phyloP scores from a whole-genome alignment of 2,888 invertebrate species.

The Minunthozetes semirufus region DNA sequence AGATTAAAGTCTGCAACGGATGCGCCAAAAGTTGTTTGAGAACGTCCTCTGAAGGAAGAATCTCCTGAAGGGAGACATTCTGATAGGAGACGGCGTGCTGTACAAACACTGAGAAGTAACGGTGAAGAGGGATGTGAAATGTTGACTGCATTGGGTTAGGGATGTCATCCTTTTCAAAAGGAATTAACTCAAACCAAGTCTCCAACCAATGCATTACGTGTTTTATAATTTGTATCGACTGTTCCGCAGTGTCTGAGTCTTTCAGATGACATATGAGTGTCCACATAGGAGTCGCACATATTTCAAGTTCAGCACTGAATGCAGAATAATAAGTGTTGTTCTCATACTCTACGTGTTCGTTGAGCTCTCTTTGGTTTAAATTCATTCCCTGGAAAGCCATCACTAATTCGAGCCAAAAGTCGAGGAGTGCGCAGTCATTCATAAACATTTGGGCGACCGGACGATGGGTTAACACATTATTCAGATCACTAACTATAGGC shows the following conservation, averaged over 20 bases:
- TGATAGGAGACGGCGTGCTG: constrained; percentile 74
- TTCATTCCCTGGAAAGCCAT: constrained; percentile 98
- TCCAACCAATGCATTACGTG: constrained; percentile 58
- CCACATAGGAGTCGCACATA: constrained; percentile 97
- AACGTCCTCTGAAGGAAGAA: constrained; percentile 67
- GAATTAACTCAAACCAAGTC: constrained; percentile 81
- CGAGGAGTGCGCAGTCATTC: constrained; percentile 71
- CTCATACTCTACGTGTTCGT: constrained; percentile 90
- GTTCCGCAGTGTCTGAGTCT: constrained; percentile 45
- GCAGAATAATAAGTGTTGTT: constrained; percentile 96
- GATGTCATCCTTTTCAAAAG: constrained; percentile 58
- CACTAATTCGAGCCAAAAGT: constrained; percentile 92
- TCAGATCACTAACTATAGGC: constrained; percentile 93
- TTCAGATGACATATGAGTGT: constrained; percentile 81
- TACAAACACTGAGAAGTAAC: constrained; percentile 79
- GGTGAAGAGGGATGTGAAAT: constrained; percentile 93
- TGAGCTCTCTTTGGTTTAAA: constrained; percentile 81
- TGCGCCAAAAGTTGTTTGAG: constrained; percentile 79
- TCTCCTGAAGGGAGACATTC: constrained; percentile 62
- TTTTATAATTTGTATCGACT: constrained; percentile 62
- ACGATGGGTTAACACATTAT: constrained; percentile 87
- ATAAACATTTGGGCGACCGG: constrained; percentile 84
- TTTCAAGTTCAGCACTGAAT: constrained; percentile 93
- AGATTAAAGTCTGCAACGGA: constrained; percentile 82
- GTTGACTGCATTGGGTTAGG: constrained; percentile 62